phyloP scores from a whole-genome alignment of 2,113 vertebrate genomes.

The Phalacrocorax brasilianus region DNA sequence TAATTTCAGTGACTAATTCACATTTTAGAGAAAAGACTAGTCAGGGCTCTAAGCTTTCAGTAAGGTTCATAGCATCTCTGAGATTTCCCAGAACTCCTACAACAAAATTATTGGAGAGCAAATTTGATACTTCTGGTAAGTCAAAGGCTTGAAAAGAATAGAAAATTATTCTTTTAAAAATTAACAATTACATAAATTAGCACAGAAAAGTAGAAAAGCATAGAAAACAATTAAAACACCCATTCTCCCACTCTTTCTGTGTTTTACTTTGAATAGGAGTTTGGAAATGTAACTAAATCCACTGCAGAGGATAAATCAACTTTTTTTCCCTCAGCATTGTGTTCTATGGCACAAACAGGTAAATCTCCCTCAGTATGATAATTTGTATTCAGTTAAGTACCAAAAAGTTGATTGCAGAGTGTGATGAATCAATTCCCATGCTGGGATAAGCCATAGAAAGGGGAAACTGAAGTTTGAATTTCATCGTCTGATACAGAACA shows the following conservation, averaged over 20 bases:
- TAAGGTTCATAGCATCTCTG: not conserved
- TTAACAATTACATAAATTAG: not conserved
- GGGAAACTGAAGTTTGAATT: constrained; percentile 33
- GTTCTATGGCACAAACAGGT: not conserved
- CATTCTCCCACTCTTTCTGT: not conserved
- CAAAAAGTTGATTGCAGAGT: constrained; percentile 40
- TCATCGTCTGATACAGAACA: constrained; percentile 1
- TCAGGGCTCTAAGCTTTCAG: not conserved
- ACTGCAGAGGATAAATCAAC: not conserved
- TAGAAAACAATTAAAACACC: not conserved
- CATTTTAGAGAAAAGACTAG: constrained; percentile 7
- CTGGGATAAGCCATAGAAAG: constrained; percentile 23
- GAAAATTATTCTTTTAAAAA: not conserved
- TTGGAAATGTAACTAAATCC: constrained; percentile 16
- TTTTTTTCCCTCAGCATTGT: not conserved
- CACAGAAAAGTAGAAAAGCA: not conserved
- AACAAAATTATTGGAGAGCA: not conserved
- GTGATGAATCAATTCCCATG: constrained; percentile 56
- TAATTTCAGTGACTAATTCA: constrained; percentile 8
- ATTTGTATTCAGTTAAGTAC: constrained; percentile 59
- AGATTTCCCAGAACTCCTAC: not conserved
- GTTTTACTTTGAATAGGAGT: not conserved
- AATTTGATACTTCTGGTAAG: not conserved
- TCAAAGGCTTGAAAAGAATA: not conserved
- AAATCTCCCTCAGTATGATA: constrained; percentile 2